These are phyloP conservation scores for Lethenteron reissneri DNA, from an alignment of 2,113 vertebrate species.

Conservation along the genomic window DNA sequence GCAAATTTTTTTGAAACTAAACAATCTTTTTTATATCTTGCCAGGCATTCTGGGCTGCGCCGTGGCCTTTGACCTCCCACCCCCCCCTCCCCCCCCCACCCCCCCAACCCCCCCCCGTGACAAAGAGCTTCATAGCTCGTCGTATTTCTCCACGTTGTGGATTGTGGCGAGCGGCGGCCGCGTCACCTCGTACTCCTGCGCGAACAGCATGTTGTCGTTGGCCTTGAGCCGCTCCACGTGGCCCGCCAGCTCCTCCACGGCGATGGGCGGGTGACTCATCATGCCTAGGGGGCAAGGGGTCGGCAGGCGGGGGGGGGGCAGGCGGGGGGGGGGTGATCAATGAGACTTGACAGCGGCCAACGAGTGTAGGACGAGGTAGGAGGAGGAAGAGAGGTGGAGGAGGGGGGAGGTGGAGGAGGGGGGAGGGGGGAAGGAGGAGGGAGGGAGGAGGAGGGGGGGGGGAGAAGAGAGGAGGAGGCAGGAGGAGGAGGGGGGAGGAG, in stretches of 20 bases:
- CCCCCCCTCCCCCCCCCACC: too few species aligned
- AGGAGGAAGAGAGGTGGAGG: neutral
- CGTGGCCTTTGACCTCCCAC: too few species aligned
- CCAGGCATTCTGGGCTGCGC: too few species aligned
- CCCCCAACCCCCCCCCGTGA: too few species aligned
- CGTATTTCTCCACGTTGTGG: too few species aligned
- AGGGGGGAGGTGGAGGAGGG: neutral
- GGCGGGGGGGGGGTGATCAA: neutral
- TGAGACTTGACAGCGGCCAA: neutral
- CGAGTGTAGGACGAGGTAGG: neutral
- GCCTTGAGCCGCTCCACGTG: constrained; percentile 88
- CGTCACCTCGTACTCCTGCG: constrained; percentile 85
- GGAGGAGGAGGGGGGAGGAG: neutral
- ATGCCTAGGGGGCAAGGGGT: constrained; percentile 33
- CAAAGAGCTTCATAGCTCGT: too few species aligned
- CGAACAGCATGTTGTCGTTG: constrained; percentile 93
- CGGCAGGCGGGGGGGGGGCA: neutral
- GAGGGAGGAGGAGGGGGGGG: neutral
- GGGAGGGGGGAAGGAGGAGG: neutral
- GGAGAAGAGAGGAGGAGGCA: neutral
- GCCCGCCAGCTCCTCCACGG: constrained; percentile 68
- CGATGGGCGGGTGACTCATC: constrained; percentile 88
- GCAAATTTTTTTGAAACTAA: too few species aligned
- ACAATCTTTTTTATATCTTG: too few species aligned
- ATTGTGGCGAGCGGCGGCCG: neutral